phyloP scores from a whole-genome alignment of 2,113 vertebrate species.

The Etheostoma spectabile region DNA sequence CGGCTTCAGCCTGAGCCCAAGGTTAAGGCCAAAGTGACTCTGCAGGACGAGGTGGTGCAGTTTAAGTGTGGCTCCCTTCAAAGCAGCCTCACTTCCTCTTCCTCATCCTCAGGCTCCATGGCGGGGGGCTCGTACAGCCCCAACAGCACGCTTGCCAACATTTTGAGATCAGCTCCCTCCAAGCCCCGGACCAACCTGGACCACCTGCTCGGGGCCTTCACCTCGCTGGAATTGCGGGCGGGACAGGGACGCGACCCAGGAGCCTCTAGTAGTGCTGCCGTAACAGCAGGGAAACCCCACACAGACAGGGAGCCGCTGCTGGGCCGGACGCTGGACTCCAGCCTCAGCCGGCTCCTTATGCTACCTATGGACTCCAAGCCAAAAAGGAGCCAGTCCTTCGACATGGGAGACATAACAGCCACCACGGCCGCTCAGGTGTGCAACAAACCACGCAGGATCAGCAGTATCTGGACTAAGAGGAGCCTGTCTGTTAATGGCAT shows the following conservation, averaged over 20 bases:
- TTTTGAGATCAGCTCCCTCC: constrained; percentile 87
- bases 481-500: constrained; percentile 95
- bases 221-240: constrained; percentile 91
- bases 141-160: constrained; percentile 87
- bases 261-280: constrained; percentile 68
- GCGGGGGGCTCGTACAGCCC: constrained; percentile 85
- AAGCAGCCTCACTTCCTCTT: constrained; percentile 91
- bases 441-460: constrained; percentile 89
- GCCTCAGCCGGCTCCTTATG: constrained; percentile 89
- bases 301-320: constrained; percentile 93
- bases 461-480: constrained; percentile 94
- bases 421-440: constrained; percentile 77
- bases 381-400: constrained; percentile 94
- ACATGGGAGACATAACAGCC: constrained; percentile 89
- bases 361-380: constrained; percentile 91
- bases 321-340: constrained; percentile 86
- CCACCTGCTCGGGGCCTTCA: constrained; percentile 92
- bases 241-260: constrained; percentile 83
- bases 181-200: constrained; percentile 90
- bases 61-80: constrained; percentile 88
- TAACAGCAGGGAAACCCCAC: constrained; percentile 73
- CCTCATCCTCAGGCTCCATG: constrained; percentile 85
- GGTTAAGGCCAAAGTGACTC: constrained; percentile 86
- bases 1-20: constrained; percentile 50
- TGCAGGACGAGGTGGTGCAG: constrained; percentile 88